Evolutionary conservation across 2,113 vertebrate genomes (phyloP).

Genomic region (Gobiocypris rarus): DNA sequence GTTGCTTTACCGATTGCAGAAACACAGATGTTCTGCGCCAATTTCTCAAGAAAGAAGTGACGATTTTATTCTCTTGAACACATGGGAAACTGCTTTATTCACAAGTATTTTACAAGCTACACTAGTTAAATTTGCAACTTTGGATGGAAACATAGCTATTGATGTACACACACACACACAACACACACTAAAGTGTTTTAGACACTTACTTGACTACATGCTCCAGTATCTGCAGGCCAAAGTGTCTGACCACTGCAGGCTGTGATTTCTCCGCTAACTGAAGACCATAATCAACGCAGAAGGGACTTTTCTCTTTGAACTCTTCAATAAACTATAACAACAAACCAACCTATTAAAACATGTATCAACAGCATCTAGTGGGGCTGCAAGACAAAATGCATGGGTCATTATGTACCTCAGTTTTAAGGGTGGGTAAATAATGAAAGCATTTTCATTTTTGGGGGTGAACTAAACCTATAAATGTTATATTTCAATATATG

Average conservation of each 20-base stretch:
- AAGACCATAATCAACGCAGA: conserved; percentile 93
- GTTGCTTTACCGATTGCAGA: too few relatives aligned
- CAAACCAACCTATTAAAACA: neutral
- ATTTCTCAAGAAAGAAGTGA: too few relatives aligned
- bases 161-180: neutral
- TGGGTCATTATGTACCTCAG: neutral
- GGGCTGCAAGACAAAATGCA: neutral
- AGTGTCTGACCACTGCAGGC: conserved; percentile 90
- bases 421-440: neutral
- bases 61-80: too few relatives aligned
- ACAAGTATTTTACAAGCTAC: too few relatives aligned
- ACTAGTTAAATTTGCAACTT: too few relatives aligned
- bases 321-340: conserved; percentile 91
- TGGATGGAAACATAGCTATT: too few relatives aligned
- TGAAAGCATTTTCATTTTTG: too few relatives aligned
- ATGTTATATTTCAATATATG: too few relatives aligned
- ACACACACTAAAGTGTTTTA: neutral
- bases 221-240: conserved; percentile 96
- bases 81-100: too few relatives aligned
- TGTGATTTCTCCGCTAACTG: conserved; percentile 90
- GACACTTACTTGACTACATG: conserved; percentile 94
- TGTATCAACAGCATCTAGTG: neutral
- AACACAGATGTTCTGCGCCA: too few relatives aligned
- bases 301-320: conserved; percentile 93
- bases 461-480: too few relatives aligned